phyloP scores from a whole-genome alignment of 2,113 vertebrate species.

The Martes martes region DNA sequence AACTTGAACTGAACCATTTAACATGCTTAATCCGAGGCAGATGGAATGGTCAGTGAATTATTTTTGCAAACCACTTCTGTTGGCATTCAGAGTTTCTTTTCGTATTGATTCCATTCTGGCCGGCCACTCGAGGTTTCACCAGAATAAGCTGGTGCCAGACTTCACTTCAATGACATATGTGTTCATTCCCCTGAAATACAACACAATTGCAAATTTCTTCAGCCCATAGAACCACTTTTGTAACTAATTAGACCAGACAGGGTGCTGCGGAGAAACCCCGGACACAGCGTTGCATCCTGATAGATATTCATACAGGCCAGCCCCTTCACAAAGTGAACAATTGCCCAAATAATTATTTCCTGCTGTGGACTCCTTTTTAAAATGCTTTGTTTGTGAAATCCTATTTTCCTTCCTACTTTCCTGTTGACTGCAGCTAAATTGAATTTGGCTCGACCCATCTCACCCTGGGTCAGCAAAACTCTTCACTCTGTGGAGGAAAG shows the following conservation, averaged over 20 bases:
- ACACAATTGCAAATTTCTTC: conserved; percentile 65
- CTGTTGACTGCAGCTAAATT: conserved; percentile 86
- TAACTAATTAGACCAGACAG: conserved; percentile 80
- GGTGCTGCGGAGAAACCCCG: conserved; percentile 74
- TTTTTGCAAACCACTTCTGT: conserved; percentile 76
- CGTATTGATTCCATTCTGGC: conserved; percentile 70
- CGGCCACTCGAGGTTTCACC: conserved; percentile 53
- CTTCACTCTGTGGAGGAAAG: conserved; percentile 56
- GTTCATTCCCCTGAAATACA: conserved; percentile 60
- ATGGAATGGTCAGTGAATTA: conserved; percentile 76
- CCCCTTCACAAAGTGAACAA: conserved; percentile 83
- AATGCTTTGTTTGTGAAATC: conserved; percentile 87
- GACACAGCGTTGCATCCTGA: conserved; percentile 73
- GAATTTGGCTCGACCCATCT: conserved; percentile 76
- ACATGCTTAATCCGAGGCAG: conserved; percentile 77
- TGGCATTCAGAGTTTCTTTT: conserved; percentile 74
- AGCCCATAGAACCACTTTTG: conserved; percentile 65
- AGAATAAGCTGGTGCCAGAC: conserved; percentile 69
- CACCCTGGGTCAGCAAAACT: conserved; percentile 82
- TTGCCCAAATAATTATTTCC: conserved; percentile 86
- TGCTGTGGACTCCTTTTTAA: conserved; percentile 73
- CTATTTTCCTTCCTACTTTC: conserved; percentile 86
- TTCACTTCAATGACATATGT: conserved; percentile 71
- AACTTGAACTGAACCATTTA: conserved; percentile 72
- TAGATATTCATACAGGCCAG: conserved; percentile 73